These are phyloP conservation scores for Paelopatides confundens DNA, from an alignment of 53 echinoderm and acorn worm species.

Conservation along the genomic window DNA sequence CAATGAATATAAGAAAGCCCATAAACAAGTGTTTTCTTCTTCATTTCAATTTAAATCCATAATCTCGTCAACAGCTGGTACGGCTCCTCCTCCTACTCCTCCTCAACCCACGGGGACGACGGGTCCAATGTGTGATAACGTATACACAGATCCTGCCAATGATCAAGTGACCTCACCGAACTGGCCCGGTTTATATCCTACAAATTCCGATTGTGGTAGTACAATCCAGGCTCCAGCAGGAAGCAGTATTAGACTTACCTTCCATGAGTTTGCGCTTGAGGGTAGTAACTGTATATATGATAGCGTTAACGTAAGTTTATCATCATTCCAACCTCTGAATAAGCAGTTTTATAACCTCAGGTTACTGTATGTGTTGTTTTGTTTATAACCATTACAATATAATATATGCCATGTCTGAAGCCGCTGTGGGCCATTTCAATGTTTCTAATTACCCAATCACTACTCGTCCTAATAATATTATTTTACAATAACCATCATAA, in stretches of 20 bases:
- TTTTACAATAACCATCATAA: too few relatives aligned
- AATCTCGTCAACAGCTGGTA: neutral
- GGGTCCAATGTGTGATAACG: neutral
- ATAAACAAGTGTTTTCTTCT: too few relatives aligned
- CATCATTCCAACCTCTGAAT: too few relatives aligned
- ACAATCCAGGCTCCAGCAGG: conserved; percentile 25
- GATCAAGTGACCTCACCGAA: conserved; percentile 16
- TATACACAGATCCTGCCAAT: neutral
- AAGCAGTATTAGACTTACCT: neutral
- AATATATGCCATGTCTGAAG: too few relatives aligned
- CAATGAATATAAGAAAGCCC: too few relatives aligned
- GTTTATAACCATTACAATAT: too few relatives aligned
- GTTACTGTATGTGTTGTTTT: too few relatives aligned
- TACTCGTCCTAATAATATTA: too few relatives aligned
- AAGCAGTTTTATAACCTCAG: too few relatives aligned
- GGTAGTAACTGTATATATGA: neutral
- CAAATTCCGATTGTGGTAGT: neutral
- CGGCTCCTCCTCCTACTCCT: neutral
- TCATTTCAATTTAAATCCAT: too few relatives aligned
- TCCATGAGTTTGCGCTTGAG: neutral
- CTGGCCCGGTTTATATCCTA: neutral
- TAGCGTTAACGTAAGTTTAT: conserved; percentile 5
- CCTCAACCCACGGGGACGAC: neutral
- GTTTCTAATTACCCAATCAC: too few relatives aligned
- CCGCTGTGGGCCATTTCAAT: too few relatives aligned